Evolutionary conservation across 2,888 invertebrate species (phyloP), one percentile per base, ranked within the genome.

Genomic region (Isoperla grammatica): DNA sequence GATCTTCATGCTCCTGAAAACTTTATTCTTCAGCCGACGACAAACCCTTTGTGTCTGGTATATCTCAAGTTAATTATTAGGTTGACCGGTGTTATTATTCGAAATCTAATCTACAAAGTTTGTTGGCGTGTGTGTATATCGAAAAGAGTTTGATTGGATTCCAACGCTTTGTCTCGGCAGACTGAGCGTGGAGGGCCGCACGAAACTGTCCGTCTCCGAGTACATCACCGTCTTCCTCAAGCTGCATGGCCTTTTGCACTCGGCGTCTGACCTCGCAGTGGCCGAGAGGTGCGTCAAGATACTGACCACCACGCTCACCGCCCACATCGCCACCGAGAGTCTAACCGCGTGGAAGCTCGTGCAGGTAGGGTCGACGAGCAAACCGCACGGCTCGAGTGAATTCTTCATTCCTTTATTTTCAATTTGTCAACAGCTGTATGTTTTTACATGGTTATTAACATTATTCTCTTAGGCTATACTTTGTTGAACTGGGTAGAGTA

Each of bases 241-340:
- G 66, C 78, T 85, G 55, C 85, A 86, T 65, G 83, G 79, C 49
- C 74, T 81, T 68, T 71, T 81, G 20, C 77, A 79, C 63, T 75
- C 76, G 46, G 70, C 75, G 23, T 73, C 74, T 56, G 82, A 83
- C 69, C 71, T 87, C 60, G 80, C 81, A 35, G 76, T 81, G 57
- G 87, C 88, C 0, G 76, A 80, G 13, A 73, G 78, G 2, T 76
- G 86, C 57, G 83, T 86, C 39, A 80, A 82, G 64, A 79, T 82
- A 20, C 77, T 91, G 23, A 85, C 85, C 60, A 79, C 85, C 1
- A 85, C 87, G 37, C 76, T 91, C 65, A 86, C 88, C 0, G 84
- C 88, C 0, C 81, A 90, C 59, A 82, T 90, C 8, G 88, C 88
- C 0, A 88, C 90, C 0, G 86, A 89, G 69, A 85, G 86, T 69